Evolutionary conservation across 2,113 vertebrate genomes (phyloP), one percentile per base, ranked within the genome.

Genomic region (Epinephelus lanceolatus): DNA sequence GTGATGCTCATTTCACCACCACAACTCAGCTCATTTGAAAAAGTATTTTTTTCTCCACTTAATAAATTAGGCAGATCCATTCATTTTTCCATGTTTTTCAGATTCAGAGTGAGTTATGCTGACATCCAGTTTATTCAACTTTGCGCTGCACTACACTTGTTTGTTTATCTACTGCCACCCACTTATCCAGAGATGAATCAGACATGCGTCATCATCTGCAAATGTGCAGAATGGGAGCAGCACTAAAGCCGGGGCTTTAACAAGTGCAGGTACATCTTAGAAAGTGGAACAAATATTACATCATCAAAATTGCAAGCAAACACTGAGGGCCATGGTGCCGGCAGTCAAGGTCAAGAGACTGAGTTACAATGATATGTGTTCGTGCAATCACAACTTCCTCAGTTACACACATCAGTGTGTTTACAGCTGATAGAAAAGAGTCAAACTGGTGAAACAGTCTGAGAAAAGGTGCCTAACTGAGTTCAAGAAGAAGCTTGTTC

Each of bases 131-230:
- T 52, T 23, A 75, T 27, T 51, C 18, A 53, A 30, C 14, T 13
- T 7, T 25, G 42, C 5, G 42, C 23, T 42, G 13, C 45, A 11
- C 27, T 13, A 21, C 45, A 40, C 59, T 59, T 67, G 56, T 33
- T 45, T 72, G 65, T 74, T 74, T 33, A 47, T 73, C 49, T 13
- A 19, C 12, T 42, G 9, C 5, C 33, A 49, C 61, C 47, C 62
- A 69, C 70, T 60, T 52, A 53, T 62, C 18, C 25, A 30, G 47
- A 30, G 49, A 30, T 76, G 55, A 62, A 55, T 71, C 66, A 37
- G 65, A 55, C 23, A 62, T 25, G 6, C 1, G 15, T 56, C 56
- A 55, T 55, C n/a, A 21, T 47, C 52, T 23, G 12, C 53, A 55
- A 9, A n/a, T 37, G 1, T 71, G 21, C 61, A 47, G 45, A 65